phyloP scores from a whole-genome alignment of 2,113 vertebrate species.

The Spermophilus dauricus region DNA sequence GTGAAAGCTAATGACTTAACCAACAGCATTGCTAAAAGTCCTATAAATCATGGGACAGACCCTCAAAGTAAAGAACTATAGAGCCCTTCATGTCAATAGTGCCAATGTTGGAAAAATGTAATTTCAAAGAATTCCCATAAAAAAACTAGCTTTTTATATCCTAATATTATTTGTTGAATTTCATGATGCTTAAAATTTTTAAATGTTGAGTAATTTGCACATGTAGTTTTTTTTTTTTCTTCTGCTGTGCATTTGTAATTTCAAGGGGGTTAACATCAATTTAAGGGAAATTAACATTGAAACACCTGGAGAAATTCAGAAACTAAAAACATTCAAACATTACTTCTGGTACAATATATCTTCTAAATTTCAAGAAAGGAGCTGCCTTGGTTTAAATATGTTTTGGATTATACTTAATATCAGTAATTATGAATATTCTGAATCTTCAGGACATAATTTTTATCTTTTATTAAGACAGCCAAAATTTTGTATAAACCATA shows the following conservation, averaged over 20 bases:
- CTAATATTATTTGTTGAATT: not conserved
- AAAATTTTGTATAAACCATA: not conserved
- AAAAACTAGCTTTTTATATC: not conserved
- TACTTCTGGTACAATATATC: not conserved
- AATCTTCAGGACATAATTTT: not conserved
- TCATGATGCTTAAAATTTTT: not conserved
- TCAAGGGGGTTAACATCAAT: not conserved
- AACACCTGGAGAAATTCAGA: slow-evolving; percentile 41
- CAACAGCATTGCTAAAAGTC: not conserved
- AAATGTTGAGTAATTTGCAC: not conserved
- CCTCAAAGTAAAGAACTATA: not conserved
- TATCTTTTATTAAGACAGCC: not conserved
- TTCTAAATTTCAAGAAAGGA: not conserved
- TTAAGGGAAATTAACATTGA: not conserved
- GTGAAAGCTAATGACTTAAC: not conserved
- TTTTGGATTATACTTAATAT: not conserved
- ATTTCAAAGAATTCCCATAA: not conserved
- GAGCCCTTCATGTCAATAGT: not conserved
- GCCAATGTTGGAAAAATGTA: not conserved
- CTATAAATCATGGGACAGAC: not conserved
- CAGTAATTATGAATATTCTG: not conserved
- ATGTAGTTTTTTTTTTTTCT: not conserved
- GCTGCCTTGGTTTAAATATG: not conserved
- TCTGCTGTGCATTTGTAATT: slow-evolving; percentile 29
- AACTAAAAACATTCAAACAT: not conserved